Evolutionary conservation across 2,888 invertebrate genomes (phyloP).

Genomic region (Drosophila ezoana): DNA sequence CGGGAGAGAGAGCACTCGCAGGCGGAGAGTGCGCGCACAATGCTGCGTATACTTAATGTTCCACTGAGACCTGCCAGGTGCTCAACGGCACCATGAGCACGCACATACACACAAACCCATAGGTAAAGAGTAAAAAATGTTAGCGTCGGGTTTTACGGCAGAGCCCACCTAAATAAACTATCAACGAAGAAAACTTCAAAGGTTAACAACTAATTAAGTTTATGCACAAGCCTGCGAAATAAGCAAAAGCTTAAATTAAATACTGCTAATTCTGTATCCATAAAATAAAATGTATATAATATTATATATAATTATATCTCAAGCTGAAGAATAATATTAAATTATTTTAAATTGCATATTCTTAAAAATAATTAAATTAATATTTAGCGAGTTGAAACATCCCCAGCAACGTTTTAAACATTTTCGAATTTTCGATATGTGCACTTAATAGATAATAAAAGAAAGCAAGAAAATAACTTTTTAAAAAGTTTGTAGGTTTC

Average conservation of each 20-base stretch:
- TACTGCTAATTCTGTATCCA: background rate
- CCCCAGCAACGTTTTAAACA: too few species aligned
- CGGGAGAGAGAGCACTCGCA: slow-evolving; percentile 7
- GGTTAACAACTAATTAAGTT: too few species aligned
- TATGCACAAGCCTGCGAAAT: background rate
- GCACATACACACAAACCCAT: slow-evolving; percentile 22
- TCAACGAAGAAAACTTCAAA: background rate
- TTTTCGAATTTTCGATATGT: too few species aligned
- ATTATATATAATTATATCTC: too few species aligned
- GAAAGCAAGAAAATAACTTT: too few species aligned
- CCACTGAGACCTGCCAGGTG: slow-evolving; percentile 44
- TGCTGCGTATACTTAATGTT: slow-evolving; percentile 53
- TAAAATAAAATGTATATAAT: too few species aligned
- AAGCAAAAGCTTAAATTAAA: background rate
- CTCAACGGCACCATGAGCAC: slow-evolving; percentile 27
- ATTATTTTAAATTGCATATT: too few species aligned
- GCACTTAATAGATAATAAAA: too few species aligned
- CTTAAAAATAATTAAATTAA: too few species aligned
- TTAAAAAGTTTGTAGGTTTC: too few species aligned
- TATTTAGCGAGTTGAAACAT: too few species aligned
- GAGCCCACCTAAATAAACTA: slow-evolving; percentile 9
- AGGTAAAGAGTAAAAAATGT: slow-evolving; percentile 17
- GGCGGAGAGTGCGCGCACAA: slow-evolving; percentile 54
- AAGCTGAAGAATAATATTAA: too few species aligned
- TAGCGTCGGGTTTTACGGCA: slow-evolving; percentile 35